Percentiles rank a stretch among this genome's conserved stretches.
These are phyloP conservation scores for Oryzias melastigma DNA, from an alignment of 2,113 vertebrate species.

Conservation along the genomic window DNA sequence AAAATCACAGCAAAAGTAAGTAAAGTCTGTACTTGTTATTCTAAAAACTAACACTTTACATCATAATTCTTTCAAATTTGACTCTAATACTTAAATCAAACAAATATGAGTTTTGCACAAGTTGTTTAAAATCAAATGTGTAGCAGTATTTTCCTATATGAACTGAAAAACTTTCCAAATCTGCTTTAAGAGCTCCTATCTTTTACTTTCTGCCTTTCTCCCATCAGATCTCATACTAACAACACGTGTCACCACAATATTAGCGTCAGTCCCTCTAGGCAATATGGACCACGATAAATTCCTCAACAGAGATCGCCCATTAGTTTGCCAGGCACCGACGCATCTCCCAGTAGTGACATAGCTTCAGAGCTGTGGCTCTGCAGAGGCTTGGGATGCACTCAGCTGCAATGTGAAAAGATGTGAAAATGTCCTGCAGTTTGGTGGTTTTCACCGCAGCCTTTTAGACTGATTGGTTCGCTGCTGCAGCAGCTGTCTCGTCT, in stretches of 20 bases:
- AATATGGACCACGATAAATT: not conserved
- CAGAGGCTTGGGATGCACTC: constrained; percentile 26
- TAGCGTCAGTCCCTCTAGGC: not conserved
- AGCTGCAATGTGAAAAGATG: constrained; percentile 16
- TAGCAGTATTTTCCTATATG: too few species aligned
- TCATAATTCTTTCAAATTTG: too few species aligned
- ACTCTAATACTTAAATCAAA: too few species aligned
- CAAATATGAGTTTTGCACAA: too few species aligned
- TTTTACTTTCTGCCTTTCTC: not conserved
- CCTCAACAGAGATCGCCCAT: constrained; percentile 11
- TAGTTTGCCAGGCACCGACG: not conserved
- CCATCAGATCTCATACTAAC: not conserved
- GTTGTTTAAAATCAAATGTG: too few species aligned
- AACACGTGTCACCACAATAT: not conserved
- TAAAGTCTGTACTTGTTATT: too few species aligned
- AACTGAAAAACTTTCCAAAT: too few species aligned
- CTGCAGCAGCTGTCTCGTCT: constrained; percentile 42
- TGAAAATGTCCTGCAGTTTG: constrained; percentile 27
- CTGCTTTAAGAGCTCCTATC: not conserved
- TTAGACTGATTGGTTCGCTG: constrained; percentile 42
- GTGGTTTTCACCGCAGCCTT: constrained; percentile 33
- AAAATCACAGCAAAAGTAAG: too few species aligned
- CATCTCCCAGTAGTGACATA: constrained; percentile 11
- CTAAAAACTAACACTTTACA: too few species aligned
- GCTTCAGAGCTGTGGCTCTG: not conserved